phyloP scores from a whole-genome alignment of 2,113 vertebrate genomes.

The Podarcis muralis region DNA sequence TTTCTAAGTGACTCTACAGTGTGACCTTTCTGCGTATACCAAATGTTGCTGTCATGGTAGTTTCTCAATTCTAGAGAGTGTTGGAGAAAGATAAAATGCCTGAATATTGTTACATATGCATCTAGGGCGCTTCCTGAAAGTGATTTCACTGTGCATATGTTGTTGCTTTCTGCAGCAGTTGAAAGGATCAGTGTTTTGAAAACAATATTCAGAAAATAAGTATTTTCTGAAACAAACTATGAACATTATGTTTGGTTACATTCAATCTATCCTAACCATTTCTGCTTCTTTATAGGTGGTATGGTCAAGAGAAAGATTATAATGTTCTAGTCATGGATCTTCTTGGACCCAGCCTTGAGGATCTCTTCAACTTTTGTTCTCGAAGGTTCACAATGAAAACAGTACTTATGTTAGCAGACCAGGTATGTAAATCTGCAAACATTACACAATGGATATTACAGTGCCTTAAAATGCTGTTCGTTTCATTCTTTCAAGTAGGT shows the following conservation, averaged over 20 bases:
- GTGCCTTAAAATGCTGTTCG: background rate
- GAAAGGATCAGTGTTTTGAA: background rate
- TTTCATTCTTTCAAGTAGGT: background rate
- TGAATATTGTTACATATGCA: background rate
- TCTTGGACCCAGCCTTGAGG: constrained; percentile 96
- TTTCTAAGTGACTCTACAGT: background rate
- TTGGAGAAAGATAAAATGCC: background rate
- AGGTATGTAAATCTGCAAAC: constrained; percentile 79
- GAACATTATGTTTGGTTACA: background rate
- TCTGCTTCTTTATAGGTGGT: constrained; percentile 86
- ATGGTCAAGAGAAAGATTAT: constrained; percentile 99
- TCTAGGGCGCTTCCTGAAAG: background rate
- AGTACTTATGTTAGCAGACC: constrained; percentile 99
- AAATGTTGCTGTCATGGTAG: background rate
- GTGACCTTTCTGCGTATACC: background rate
- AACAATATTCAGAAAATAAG: background rate
- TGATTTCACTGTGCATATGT: background rate
- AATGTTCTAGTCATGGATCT: constrained; percentile 99
- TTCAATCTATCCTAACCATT: background rate
- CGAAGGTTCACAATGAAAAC: constrained; percentile 99
- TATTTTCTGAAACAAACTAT: background rate
- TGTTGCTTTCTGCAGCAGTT: background rate
- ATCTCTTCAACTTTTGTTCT: constrained; percentile 99
- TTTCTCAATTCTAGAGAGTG: background rate
- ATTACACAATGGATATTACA: background rate